These are phyloP conservation scores for Isichthys henryi DNA, from an alignment of 2,113 vertebrate genomes.

Conservation along the genomic window DNA sequence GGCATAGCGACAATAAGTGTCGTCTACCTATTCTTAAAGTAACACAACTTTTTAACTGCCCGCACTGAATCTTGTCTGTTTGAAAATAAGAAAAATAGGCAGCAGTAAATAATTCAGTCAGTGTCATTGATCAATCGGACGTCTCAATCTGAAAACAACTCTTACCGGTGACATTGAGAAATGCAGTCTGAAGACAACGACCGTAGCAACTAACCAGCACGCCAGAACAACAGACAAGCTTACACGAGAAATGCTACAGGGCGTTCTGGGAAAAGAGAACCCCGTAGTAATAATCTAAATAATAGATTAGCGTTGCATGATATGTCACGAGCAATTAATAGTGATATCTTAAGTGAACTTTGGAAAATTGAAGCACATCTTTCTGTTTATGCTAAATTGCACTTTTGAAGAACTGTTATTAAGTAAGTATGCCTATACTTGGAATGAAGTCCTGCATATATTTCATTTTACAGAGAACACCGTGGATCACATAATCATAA, in stretches of 20 bases:
- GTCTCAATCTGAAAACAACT: background rate
- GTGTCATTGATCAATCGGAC: slow-evolving; percentile 1
- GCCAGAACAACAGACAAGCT: background rate
- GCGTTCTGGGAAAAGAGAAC: background rate
- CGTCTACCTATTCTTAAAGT: slow-evolving; percentile 1
- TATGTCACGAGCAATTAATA: background rate
- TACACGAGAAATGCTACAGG: background rate
- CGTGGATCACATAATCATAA: background rate
- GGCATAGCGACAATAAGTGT: background rate
- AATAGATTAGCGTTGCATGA: background rate
- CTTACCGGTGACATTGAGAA: background rate
- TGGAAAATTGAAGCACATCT: background rate
- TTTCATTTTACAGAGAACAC: background rate
- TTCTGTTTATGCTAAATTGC: background rate
- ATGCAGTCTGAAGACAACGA: background rate
- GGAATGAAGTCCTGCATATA: too few relatives aligned
- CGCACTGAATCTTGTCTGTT: background rate
- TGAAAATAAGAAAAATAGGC: background rate
- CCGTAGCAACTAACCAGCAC: background rate
- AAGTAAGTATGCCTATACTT: background rate
- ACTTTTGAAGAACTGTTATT: background rate
- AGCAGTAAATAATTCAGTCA: slow-evolving; percentile 2
- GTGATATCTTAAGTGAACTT: background rate
- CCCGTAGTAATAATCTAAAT: background rate
- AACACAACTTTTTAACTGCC: slow-evolving; percentile 1